These are phyloP conservation scores for Melospiza georgiana DNA, from an alignment of 2,113 vertebrate species.

Conservation along the genomic window DNA sequence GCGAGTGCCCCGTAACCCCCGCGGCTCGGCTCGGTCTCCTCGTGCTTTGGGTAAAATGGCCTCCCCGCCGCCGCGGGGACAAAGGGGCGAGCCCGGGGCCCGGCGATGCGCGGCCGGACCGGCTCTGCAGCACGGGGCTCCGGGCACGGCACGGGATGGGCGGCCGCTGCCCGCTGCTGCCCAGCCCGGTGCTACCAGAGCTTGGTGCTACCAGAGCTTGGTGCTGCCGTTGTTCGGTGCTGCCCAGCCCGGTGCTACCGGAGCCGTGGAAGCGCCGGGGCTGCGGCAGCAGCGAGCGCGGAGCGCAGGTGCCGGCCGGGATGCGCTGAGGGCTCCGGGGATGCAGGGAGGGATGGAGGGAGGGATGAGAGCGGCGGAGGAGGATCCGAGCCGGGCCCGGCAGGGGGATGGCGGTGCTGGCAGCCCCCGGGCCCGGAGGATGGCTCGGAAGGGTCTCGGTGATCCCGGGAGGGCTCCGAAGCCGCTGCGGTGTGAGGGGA, in stretches of 20 bases:
- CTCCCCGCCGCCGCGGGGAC: not conserved
- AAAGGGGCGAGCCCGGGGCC: not conserved
- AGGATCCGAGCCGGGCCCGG: not conserved
- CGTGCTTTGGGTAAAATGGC: not conserved
- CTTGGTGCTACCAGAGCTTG: not conserved
- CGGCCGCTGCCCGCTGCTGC: not conserved
- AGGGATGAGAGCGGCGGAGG: not conserved
- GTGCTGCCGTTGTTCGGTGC: no score
- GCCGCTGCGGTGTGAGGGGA: not conserved
- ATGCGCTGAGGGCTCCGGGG: not conserved
- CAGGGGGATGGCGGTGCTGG: not conserved
- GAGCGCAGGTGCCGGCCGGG: not conserved
- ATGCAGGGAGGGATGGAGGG: no score
- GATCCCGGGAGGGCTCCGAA: not conserved
- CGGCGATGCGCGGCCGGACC: not conserved
- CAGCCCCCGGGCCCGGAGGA: not conserved
- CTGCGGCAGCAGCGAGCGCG: not conserved
- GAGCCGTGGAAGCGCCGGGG: not conserved
- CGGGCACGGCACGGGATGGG: not conserved
- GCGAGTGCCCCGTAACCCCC: not conserved
- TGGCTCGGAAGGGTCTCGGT: not conserved
- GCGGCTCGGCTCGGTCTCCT: not conserved
- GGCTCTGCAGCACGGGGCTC: not conserved
- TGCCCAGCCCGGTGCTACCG: not conserved
- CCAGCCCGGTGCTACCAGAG: not conserved